Evolutionary conservation across 2,797 vertebrate species (phyloP).

Genomic region (Hoplostethus atlanticus): DNA sequence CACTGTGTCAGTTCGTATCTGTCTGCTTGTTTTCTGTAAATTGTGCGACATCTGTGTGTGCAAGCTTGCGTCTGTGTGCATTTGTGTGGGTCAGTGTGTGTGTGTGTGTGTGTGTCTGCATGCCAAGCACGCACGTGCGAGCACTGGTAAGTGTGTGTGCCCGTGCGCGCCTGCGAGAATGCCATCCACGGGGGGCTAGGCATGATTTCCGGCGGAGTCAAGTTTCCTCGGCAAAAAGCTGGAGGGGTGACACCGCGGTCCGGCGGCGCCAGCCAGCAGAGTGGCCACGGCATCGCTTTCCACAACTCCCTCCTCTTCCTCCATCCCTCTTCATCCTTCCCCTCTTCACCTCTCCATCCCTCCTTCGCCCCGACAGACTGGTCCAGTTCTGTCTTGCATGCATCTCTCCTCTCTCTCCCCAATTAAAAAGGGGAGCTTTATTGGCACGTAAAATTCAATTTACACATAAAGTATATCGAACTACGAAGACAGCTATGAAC

Average conservation of each 20-base stretch:
- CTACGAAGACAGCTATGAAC: too few relatives aligned
- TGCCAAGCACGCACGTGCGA: too few relatives aligned
- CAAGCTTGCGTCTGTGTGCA: constrained; percentile 2
- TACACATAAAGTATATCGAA: too few relatives aligned
- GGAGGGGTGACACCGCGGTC: constrained; percentile 34
- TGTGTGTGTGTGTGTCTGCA: neutral
- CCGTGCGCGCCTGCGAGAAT: neutral
- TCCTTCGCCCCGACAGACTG: constrained; percentile 22
- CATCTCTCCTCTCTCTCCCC: constrained; percentile 8
- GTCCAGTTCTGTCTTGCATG: constrained; percentile 46
- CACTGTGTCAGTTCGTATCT: neutral
- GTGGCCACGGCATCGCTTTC: constrained; percentile 11
- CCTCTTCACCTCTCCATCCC: neutral
- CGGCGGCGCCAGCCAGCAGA: too few relatives aligned
- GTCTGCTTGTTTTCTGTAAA: neutral
- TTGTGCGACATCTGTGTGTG: constrained; percentile 18
- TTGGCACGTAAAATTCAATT: too few relatives aligned
- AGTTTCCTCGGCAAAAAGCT: constrained; percentile 43
- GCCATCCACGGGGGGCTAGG: constrained; percentile 21
- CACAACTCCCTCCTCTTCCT: too few relatives aligned
- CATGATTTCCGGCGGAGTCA: constrained; percentile 30
- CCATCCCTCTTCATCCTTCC: too few relatives aligned
- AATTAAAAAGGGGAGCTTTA: too few relatives aligned
- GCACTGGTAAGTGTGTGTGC: neutral
- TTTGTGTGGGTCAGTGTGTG: neutral